phyloP scores from a whole-genome alignment of 2,113 vertebrate species.

The Deroptyus accipitrinus region DNA sequence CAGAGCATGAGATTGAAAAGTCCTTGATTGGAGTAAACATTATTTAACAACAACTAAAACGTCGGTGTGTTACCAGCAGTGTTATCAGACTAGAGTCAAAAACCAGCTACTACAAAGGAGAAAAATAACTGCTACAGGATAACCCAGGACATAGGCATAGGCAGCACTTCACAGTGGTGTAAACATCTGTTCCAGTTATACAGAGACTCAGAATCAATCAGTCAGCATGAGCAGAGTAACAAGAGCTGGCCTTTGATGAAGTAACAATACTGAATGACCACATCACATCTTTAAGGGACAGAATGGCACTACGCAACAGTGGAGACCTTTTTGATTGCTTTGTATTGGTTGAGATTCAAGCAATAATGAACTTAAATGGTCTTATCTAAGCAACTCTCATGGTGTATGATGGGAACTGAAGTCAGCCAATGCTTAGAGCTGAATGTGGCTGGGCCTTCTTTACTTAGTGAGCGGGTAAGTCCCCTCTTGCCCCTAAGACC shows the following conservation, averaged over 20 bases:
- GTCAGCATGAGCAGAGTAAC: background rate
- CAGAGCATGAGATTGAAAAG: background rate
- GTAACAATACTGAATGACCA: background rate
- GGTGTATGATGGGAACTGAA: background rate
- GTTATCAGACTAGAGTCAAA: background rate
- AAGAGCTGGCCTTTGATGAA: background rate
- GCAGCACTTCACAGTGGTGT: accelerated
- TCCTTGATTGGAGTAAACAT: background rate
- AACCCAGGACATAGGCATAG: background rate
- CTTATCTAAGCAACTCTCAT: background rate
- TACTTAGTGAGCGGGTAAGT: background rate
- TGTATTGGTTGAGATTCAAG: background rate
- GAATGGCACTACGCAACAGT: background rate
- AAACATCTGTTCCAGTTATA: background rate
- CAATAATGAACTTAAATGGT: background rate
- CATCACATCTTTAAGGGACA: background rate
- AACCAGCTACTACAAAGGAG: background rate
- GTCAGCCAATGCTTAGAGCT: background rate
- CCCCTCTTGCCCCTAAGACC: background rate
- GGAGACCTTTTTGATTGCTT: background rate
- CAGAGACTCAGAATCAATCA: background rate
- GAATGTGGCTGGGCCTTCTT: background rate
- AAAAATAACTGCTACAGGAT: background rate
- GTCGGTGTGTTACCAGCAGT: background rate
- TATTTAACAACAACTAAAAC: background rate